Percentiles rank a stretch among this genome's conserved stretches.
Evolutionary conservation across 2,113 vertebrate species (phyloP).

Genomic region (Pteronura brasiliensis): DNA sequence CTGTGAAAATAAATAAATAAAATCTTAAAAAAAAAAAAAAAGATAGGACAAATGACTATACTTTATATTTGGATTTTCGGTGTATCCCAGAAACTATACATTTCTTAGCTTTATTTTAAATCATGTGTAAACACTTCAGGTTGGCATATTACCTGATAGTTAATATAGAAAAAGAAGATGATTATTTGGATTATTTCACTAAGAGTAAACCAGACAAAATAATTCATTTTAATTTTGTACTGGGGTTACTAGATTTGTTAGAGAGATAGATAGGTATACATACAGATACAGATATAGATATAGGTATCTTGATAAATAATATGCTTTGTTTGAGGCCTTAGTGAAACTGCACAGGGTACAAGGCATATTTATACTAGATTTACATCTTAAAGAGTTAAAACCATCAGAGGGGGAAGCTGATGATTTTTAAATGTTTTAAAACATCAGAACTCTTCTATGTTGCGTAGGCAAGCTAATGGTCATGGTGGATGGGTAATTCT

Average conservation of each 20-base stretch:
- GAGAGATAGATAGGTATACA: background rate
- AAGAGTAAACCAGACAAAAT: background rate
- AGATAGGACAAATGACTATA: background rate
- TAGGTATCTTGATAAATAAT: background rate
- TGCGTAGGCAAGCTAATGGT: background rate
- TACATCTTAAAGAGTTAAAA: background rate
- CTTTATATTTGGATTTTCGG: background rate
- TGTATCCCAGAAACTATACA: background rate
- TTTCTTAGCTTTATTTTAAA: background rate
- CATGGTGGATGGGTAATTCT: background rate
- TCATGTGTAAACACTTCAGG: background rate
- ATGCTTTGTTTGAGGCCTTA: background rate
- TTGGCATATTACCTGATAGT: background rate
- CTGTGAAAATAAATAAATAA: no score
- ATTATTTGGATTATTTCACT: background rate
- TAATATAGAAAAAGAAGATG: background rate
- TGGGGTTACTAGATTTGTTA: background rate
- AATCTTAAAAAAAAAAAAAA: no score
- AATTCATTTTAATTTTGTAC: background rate
- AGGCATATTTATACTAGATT: background rate
- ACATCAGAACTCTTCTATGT: background rate
- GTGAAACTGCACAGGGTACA: background rate
- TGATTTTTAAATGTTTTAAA: constrained; percentile 10
- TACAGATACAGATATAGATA: no score
- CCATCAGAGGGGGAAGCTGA: background rate